phyloP scores from a whole-genome alignment of 2,797 vertebrate genomes.

The Alcedo quadribrachys region DNA sequence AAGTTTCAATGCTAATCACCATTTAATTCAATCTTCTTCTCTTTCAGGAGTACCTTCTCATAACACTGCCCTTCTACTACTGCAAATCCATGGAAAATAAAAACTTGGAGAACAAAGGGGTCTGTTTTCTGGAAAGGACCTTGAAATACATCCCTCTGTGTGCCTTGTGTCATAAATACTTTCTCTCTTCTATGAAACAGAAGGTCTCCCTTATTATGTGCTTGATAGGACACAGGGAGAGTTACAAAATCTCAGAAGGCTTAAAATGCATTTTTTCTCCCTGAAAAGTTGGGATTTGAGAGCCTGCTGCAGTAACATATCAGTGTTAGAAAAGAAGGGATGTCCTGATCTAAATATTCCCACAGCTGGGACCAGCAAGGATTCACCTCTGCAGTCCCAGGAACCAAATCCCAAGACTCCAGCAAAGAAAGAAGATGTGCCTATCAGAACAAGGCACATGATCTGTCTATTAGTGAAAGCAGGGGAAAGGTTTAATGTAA shows the following conservation, averaged over 20 bases:
- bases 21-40: background rate
- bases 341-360: background rate
- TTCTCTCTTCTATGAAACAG: background rate
- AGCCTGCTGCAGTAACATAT: background rate
- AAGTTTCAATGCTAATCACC: fast-evolving
- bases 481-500: background rate
- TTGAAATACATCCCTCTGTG: background rate
- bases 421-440: background rate
- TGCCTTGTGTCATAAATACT: background rate
- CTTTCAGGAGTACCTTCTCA: background rate
- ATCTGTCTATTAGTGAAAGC: background rate
- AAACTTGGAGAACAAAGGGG: background rate
- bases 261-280: background rate
- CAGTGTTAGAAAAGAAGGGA: background rate
- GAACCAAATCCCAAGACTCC: fast-evolving
- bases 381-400: background rate
- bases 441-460: background rate
- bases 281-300: background rate
- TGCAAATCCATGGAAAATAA: background rate
- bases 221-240: background rate
- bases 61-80: background rate
- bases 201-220: background rate
- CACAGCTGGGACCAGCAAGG: background rate
- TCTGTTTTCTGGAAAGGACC: background rate
- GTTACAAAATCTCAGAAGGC: background rate